Evolutionary conservation across 2,797 vertebrate genomes (phyloP), one percentile per base, ranked within the genome.

Genomic region (Ctenopoma multispine): DNA sequence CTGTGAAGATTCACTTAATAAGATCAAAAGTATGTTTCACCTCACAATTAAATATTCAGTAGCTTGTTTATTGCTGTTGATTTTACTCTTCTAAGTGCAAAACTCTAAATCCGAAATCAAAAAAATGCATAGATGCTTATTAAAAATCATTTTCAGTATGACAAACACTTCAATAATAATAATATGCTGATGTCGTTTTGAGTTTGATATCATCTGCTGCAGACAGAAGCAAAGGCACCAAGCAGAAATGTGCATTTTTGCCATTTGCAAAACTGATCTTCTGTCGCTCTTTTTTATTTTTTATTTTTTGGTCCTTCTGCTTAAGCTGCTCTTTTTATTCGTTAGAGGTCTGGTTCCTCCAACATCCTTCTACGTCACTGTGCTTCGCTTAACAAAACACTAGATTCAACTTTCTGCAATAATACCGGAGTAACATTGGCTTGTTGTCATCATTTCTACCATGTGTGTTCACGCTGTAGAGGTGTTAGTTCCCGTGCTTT

Each of bases 201-300:
- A 55, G 41, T 60, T 34, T 64, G 24, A 36, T 9, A 11, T 41
- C 38, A 38, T 20, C 41, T 34, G 9, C 14, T 59, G 34, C 1
- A n/a, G 34, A 54, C 58, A 50, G 27, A 72, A 69, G 34, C 34
- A 34, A 34, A 34, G 8, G 34, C 34, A 11, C 34, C 43, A 9
- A 2, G 21, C 17, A 50, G 31, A 58, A 15, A 44, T 15, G 24
- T 14, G 24, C 31, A 17, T 29, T 48, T 54, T 3, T 24, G 15
- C n/a, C 5, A 18, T 44, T 40, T 49, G 4, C 57, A 0, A 48
- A 41, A 50, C 53, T 4, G 23, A 38, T 53, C 31, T 38, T 51
- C 15, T 41, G 17, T 23, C 27, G 1, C 36, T 3, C n/a, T n/a
- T n/a, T n/a, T n/a, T n/a, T n/a, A n/a, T n/a, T n/a, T n/a, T n/a